Evolutionary conservation across 64 coral and sea anemone genomes (phyloP).

Genomic region (Anthopleura sola): DNA sequence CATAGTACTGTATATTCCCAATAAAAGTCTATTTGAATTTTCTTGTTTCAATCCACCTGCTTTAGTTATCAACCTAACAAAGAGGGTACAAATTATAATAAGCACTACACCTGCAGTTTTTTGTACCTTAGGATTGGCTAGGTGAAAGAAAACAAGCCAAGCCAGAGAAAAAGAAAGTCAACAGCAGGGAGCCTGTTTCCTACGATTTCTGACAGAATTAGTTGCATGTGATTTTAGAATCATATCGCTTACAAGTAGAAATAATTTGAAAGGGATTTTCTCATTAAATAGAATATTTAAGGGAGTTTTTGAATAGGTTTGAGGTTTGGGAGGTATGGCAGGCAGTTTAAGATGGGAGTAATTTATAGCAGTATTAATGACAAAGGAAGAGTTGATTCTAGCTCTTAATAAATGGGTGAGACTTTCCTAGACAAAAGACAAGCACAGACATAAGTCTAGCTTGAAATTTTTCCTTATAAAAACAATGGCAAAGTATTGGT

Average conservation of each 20-base stretch:
- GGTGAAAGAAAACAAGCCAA: conserved; percentile 7
- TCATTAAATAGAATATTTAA: not conserved
- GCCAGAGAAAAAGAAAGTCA: not conserved
- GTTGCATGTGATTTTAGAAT: not conserved
- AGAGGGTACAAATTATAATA: not conserved
- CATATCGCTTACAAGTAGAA: not conserved
- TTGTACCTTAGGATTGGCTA: not conserved
- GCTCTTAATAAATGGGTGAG: not conserved
- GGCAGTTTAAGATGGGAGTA: not conserved
- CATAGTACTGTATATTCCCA: not conserved
- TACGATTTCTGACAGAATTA: not conserved
- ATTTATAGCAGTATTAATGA: not conserved
- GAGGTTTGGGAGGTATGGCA: not conserved
- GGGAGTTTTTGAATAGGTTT: not conserved
- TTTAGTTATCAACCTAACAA: conserved; percentile 22
- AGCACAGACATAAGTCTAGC: not conserved
- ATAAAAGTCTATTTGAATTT: not conserved
- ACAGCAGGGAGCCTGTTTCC: not conserved
- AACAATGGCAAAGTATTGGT: not conserved
- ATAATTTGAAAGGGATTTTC: not conserved
- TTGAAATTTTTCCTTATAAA: not conserved
- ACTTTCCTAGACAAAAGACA: not conserved
- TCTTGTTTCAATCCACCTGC: not conserved
- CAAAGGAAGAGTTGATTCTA: not conserved
- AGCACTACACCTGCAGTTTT: conserved; percentile 1